phyloP scores from a whole-genome alignment of 1,140 invertebrate species.

The Spodoptera frugiperda region DNA sequence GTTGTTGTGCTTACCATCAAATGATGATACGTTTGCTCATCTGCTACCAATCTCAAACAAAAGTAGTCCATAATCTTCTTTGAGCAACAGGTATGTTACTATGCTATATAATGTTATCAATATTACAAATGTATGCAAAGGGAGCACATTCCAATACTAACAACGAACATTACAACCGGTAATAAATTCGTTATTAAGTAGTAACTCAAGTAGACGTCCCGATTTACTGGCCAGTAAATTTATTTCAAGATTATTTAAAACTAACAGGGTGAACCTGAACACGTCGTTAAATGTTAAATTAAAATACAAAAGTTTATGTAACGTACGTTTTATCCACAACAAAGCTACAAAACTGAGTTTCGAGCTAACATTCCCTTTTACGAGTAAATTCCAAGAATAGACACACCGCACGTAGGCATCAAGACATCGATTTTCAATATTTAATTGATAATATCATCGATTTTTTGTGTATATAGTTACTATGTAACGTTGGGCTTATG shows the following conservation, averaged over 20 bases:
- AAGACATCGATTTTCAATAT: conserved; percentile 42
- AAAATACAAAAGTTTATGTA: conserved; percentile 35
- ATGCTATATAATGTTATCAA: too few relatives aligned
- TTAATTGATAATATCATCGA: conserved; percentile 37
- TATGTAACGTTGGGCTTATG: conserved; percentile 22
- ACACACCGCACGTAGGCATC: conserved; percentile 3
- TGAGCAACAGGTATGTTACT: too few relatives aligned
- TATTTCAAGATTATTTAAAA: conserved; percentile 34
- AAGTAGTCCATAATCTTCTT: too few relatives aligned
- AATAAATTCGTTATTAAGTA: neutral
- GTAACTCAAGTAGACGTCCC: neutral
- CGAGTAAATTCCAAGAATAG: conserved; percentile 40
- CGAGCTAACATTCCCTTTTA: conserved; percentile 41
- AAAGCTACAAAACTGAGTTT: conserved; percentile 20
- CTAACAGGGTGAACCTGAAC: conserved; percentile 17
- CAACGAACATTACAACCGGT: neutral
- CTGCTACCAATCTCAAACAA: too few relatives aligned
- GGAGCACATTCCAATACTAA: neutral
- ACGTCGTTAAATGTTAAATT: conserved; percentile 43
- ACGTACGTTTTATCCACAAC: conserved; percentile 12
- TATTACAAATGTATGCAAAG: too few relatives aligned
- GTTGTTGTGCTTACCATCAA: too few relatives aligned
- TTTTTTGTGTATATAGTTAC: conserved; percentile 15
- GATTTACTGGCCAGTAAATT: conserved; percentile 1
- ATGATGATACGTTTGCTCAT: too few relatives aligned